Base-by-base conservation (phyloP, 2,113 vertebrate genomes). In the Herpetotheres cachinnans region DNA sequence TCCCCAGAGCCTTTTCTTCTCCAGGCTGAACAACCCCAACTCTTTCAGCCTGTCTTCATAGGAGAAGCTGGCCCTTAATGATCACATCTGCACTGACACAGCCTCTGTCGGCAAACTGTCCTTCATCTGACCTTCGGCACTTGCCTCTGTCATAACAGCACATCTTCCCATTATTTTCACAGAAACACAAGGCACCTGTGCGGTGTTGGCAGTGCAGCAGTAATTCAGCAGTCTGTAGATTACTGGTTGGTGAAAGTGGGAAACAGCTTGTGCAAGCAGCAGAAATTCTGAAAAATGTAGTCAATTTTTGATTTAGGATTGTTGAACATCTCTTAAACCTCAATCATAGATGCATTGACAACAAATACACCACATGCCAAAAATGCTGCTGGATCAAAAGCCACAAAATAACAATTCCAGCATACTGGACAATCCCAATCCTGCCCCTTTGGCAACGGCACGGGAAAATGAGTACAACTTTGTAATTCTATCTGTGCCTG, bases 141-240 rank as follows among this genome's bases (percentile, higher is more conserved):
- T 65, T 9, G 0, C 49, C 67, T 59, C n/a, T 38, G 20, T 17
- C 10, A 36, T 69, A 36, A 29, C 30, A 62, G 55, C 13, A 21
- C 40, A 6, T 17, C 56, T 59, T 81, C 42, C 55, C 16, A 5
- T 36, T n/a, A 13, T 67, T 56, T 81, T 59, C 25, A 17, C 0
- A 59, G 71, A 21, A 59, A 46, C 0, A 2, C 2, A 13, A 18
- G 1, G 2, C 21, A 26, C 52, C 70, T 14, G 1, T 6, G 10
- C 2, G 1, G 38, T 32, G 36, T 22, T 0, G 0, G 70, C 38
- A 20, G 32, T 0, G 19, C 13, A 56, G 24, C 30, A 36, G 30
- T 10, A 46, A 52, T 74, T 90, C 16, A 85, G 74, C 38, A 16
- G 34, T 67, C 9, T 55, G 29, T n/a, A 47, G 38, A 25, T 40